Conservation (phyloP, 2,888 invertebrate genomes). For the Drosophila anceps region DNA sequence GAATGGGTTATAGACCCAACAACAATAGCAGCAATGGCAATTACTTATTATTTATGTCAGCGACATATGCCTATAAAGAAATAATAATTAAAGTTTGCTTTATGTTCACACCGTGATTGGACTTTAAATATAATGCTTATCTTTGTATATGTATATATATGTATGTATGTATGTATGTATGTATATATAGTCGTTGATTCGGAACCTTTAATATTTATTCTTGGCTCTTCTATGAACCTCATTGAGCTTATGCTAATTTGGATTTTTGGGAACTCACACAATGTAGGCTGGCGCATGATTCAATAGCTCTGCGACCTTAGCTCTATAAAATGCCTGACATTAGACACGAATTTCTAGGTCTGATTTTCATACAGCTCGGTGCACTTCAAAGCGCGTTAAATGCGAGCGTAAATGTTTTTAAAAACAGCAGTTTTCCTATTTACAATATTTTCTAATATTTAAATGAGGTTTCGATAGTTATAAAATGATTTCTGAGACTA, state of each 20-base stretch:
- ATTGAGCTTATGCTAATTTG: constrained; percentile 59
- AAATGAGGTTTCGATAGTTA: not conserved
- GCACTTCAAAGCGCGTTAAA: not conserved
- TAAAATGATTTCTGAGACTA: not conserved
- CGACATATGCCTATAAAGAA: constrained; percentile 58
- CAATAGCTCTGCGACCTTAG: constrained; percentile 16
- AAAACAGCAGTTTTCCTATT: not conserved
- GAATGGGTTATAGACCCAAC: constrained; percentile 33
- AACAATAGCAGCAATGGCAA: constrained; percentile 25
- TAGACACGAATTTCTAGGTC: not conserved
- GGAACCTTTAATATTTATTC: constrained; percentile 42
- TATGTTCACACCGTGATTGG: constrained; percentile 68
- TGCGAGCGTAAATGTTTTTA: not conserved
- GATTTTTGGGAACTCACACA: constrained; percentile 39
- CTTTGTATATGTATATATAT: constrained; percentile 19
- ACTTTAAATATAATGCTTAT: constrained; percentile 50
- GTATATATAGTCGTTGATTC: constrained; percentile 16
- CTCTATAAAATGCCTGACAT: constrained; percentile 2
- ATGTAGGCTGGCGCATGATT: constrained; percentile 27
- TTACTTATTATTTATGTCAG: constrained; percentile 72
- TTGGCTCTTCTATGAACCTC: constrained; percentile 32
- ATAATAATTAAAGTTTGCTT: constrained; percentile 73
- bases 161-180: not conserved
- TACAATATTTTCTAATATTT: not conserved
- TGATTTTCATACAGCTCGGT: not conserved